Conservation (phyloP, 2,797 vertebrate genomes). For the Gallinago nigripennis region DNA sequence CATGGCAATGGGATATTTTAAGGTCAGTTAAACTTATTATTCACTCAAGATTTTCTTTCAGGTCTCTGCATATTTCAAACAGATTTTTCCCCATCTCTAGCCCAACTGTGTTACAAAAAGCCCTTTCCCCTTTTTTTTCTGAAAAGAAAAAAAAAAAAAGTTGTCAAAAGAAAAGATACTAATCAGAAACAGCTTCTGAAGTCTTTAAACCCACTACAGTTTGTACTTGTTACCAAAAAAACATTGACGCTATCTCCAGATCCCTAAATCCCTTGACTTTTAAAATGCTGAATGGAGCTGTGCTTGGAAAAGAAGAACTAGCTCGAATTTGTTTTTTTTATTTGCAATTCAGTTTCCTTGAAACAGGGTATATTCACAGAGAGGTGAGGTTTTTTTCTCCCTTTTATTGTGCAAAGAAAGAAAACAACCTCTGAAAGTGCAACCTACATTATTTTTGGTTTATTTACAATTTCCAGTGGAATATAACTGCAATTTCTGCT, state of each 20-base stretch:
- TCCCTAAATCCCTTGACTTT: conserved; percentile 41
- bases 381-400: not conserved
- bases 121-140: not conserved
- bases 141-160: not conserved
- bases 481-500: not conserved
- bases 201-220: conserved; percentile 9
- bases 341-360: not conserved
- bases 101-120: conserved; percentile 40
- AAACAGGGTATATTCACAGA: not conserved
- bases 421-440: not conserved
- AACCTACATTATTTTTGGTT: not conserved
- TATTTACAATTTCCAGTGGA: not conserved
- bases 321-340: not conserved
- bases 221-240: conserved; percentile 34
- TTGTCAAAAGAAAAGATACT: conserved; percentile 63
- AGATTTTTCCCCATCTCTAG: conserved; percentile 49
- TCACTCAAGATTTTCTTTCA: conserved; percentile 58
- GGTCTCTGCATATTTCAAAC: conserved; percentile 57
- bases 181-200: conserved; percentile 70
- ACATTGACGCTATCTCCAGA: not conserved
- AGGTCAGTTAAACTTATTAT: conserved; percentile 70
- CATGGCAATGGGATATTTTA: conserved; percentile 63
- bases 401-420: not conserved
- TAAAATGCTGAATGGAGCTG: not conserved
- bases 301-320: not conserved